Conservation (phyloP, 2,797 vertebrate genomes). For the Acomys russatus region DNA sequence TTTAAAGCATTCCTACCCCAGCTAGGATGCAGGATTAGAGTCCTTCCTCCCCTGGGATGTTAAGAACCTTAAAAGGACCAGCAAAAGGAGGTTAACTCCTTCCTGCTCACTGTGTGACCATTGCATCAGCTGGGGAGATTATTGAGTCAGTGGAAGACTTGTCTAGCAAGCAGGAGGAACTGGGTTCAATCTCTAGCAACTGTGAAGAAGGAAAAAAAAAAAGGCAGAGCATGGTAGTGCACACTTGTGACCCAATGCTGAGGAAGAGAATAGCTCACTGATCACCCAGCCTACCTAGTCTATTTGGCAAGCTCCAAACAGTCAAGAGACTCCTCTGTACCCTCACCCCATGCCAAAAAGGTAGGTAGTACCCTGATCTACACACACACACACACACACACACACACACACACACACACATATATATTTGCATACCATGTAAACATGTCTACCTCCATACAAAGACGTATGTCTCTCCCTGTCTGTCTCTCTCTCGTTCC, state of each 20-base stretch:
- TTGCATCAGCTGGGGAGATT: neutral
- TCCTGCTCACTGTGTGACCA: slow-evolving; percentile 2
- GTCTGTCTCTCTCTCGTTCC: no score
- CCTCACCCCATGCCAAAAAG: rapidly evolving
- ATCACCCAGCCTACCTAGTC: neutral
- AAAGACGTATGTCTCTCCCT: neutral
- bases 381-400: no score
- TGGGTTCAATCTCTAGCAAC: neutral
- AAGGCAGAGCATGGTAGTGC: neutral
- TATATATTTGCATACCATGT: neutral
- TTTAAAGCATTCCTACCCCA: slow-evolving; percentile 83
- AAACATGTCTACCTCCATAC: neutral
- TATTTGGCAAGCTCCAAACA: neutral
- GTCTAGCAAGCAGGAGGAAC: neutral
- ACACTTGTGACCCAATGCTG: neutral
- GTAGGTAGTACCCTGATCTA: neutral
- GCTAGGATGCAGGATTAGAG: slow-evolving; percentile 77
- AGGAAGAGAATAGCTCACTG: neutral
- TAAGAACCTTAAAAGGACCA: slow-evolving; percentile 80
- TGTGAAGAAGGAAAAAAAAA: neutral
- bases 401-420: no score
- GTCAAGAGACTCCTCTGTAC: neutral
- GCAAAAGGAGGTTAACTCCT: slow-evolving; percentile 79
- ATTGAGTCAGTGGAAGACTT: neutral
- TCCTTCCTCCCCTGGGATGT: slow-evolving; percentile 83